These are phyloP conservation scores for Cotesia glomerata DNA, from an alignment of 1,140 invertebrate species.

Conservation along the genomic window DNA sequence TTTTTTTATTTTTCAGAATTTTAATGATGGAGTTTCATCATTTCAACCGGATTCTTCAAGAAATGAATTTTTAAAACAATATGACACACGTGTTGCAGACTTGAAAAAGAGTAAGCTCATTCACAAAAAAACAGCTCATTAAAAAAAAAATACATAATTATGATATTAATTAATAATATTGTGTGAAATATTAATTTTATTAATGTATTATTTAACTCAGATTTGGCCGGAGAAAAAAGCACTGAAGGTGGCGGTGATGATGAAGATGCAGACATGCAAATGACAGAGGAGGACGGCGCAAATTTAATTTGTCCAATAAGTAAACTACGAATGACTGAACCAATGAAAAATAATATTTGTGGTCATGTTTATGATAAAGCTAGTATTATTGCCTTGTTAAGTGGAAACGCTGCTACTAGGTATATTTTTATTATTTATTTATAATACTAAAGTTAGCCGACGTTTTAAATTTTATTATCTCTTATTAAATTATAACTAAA, in stretches of 20 bases:
- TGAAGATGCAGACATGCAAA: conserved; percentile 45
- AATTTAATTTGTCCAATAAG: conserved; percentile 66
- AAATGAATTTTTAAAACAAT: background rate
- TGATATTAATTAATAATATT: background rate
- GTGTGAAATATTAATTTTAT: background rate
- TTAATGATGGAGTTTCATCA: background rate
- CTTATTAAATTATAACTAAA: too few relatives aligned
- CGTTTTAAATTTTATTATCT: background rate
- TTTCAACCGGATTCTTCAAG: background rate
- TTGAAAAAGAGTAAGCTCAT: conserved; percentile 3
- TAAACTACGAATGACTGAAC: conserved; percentile 62
- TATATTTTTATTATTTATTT: conserved; percentile 33
- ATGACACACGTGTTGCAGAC: background rate
- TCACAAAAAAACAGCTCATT: too few relatives aligned
- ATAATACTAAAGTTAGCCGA: background rate
- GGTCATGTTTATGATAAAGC: conserved; percentile 65
- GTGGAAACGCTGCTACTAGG: conserved; percentile 54
- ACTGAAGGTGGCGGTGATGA: conserved; percentile 8
- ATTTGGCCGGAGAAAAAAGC: background rate
- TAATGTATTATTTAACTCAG: background rate
- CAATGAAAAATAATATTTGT: conserved; percentile 64
- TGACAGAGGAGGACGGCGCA: conserved; percentile 37
- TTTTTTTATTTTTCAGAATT: background rate
- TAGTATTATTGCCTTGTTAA: conserved; percentile 56
- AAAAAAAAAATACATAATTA: background rate